Evolutionary conservation across 2,797 vertebrate genomes (phyloP), one percentile per base, ranked within the genome.

Genomic region (Hipposideros larvatus): DNA sequence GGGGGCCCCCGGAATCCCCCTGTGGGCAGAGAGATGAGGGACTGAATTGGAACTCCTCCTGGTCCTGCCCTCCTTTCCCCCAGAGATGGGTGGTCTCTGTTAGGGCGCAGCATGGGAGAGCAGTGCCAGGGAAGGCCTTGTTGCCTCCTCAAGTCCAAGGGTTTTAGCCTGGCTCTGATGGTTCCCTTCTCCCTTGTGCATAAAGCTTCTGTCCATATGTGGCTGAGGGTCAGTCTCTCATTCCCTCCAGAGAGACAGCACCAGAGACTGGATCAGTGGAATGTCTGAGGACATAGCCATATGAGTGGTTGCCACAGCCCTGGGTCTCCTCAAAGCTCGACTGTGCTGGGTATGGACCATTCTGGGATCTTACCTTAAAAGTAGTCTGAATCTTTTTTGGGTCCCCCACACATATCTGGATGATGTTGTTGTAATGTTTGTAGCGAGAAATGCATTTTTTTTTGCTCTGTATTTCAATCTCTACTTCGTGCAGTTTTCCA

Each of bases 391-490:
- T 34, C 34, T 34, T 34, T 34, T 34, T 34, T 3, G 34, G 34
- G 34, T 34, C 34, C 34, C 34, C 34, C 34, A 34, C 34, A 34
- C 34, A 34, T 34, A 34, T 34, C 34, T 34, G 34, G 34, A 34
- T 34, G 34, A 34, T 34, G 2, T 0, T 6, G 24, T 66, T 11
- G 11, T 66, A 95, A 0, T 16, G 2, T 19, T 16, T 0, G 28
- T 63, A 34, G 46, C 0, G 43, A 5, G 0, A n/a, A 1, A 0
- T 5, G 7, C 51, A 75, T 24, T 37, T 0, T 18, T 71, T 0
- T 0, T 87, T 31, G 1, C 1, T n/a, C 14, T 74, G 87, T 34
- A 80, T 43, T 73, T 87, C 5, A 14, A 96, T 41, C 0, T 86
- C 37, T 43, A 53, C 74, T 7, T 82, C 59, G 0, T 66, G 66